Evolutionary conservation across 1,140 invertebrate species (phyloP), one percentile per base, ranked within the genome.

Genomic region (Druon quercuslanigerum): DNA sequence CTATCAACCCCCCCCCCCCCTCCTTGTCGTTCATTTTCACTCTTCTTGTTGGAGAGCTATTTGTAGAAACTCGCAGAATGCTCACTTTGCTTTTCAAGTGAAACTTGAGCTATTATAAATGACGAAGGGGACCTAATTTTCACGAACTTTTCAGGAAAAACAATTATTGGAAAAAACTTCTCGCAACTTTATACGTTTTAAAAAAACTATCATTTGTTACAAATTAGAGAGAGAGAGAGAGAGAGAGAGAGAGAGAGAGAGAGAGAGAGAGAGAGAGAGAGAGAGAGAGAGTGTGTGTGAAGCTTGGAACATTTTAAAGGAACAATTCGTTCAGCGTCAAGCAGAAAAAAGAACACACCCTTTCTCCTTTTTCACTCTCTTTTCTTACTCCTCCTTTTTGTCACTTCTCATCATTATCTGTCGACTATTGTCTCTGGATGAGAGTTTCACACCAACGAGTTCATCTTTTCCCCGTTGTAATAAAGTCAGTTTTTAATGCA

Each of bases 401-500:
- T 66, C 60, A 66, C 25, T 66, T 33, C 76, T 71, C 76, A 70
- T 79, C 79, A 83, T 78, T 79, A 77, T 72, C 51, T 70, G 20
- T 73, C 73, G 71, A 71, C 54, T 74, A 78, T 81, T 79, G 79
- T 81, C 46, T 66, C 40, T 33, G 60, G 25, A 66, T 66, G 60
- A 25, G 57, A 66, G 20, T 66, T 33, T 66, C 25, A 66, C 33
- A 66, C 60, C 60, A 66, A n/a, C 60, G 60, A 66, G 33, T 66
- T 66, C 25, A 66, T 66, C 60, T 40, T 60, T 60, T 66, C 6
- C 25, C 60, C 60, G n/a, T 66, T 33, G 60, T 46, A 66, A 66
- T 66, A 66, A 25, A 40, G 33, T 66, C 60, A 11, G 40, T 46
- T 66, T 66, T 74, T 80, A 83, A 83, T 80, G 72, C 56, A 74